phyloP scores from a whole-genome alignment of 2,113 vertebrate species.

The Mola mola region DNA sequence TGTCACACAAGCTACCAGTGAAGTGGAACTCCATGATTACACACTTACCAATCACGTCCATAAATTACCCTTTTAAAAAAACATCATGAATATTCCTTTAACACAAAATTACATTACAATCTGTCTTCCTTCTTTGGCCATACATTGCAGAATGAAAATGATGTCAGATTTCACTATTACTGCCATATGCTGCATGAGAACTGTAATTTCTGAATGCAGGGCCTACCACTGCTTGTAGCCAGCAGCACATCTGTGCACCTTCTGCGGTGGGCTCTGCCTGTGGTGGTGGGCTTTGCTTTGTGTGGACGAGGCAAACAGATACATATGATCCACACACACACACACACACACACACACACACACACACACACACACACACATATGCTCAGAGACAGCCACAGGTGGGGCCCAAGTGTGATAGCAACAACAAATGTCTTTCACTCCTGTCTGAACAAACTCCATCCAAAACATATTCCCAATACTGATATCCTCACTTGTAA shows the following conservation, averaged over 20 bases:
- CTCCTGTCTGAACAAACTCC: slow-evolving; percentile 36
- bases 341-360: slow-evolving; percentile 8
- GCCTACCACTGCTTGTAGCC: slow-evolving; percentile 73
- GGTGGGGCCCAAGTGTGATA: slow-evolving; percentile 41
- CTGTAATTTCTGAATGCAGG: slow-evolving; percentile 73
- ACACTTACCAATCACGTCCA: slow-evolving; percentile 62
- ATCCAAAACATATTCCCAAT: slow-evolving; percentile 6
- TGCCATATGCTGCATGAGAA: slow-evolving; percentile 75
- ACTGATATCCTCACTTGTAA: slow-evolving; percentile 2
- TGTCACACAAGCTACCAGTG: slow-evolving; percentile 62
- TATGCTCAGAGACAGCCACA: slow-evolving; percentile 19
- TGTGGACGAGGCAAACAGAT: slow-evolving; percentile 33
- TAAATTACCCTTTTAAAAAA: slow-evolving; percentile 8
- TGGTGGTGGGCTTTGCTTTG: slow-evolving; percentile 50
- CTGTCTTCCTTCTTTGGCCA: slow-evolving; percentile 49
- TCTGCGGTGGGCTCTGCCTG: slow-evolving; percentile 73
- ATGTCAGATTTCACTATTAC: slow-evolving; percentile 79
- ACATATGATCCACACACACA: slow-evolving; percentile 21
- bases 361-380: slow-evolving; percentile 5
- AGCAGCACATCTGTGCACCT: slow-evolving; percentile 82
- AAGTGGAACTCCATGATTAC: slow-evolving; percentile 72
- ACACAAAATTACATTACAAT: slow-evolving; percentile 34
- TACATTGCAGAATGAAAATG: slow-evolving; percentile 73
- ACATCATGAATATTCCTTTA: slow-evolving; percentile 61
- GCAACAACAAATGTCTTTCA: slow-evolving; percentile 39